Conservation (phyloP, 2,113 vertebrate genomes). For the Chlorocebus sabaeus region DNA sequence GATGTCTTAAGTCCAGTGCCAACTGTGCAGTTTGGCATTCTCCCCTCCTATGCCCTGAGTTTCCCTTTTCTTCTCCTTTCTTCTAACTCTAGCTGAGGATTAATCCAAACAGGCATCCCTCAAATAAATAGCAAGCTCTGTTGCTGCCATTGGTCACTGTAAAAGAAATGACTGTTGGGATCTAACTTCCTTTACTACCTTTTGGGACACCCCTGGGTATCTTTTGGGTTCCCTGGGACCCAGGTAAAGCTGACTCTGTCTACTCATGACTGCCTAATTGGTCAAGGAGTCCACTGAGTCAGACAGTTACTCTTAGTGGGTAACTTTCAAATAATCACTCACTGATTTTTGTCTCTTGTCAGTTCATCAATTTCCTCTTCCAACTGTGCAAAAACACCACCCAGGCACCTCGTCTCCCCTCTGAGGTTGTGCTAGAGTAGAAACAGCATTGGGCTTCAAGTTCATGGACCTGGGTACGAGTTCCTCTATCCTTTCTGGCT, state of each 20-base stretch:
- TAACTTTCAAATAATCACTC: not conserved
- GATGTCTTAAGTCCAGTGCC: not conserved
- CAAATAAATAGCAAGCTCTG: conserved; percentile 65
- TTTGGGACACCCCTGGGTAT: conserved; percentile 47
- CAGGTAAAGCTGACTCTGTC: not conserved
- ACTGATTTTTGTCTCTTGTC: not conserved
- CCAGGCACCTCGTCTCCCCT: not conserved
- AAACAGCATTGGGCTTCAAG: not conserved
- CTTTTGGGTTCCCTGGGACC: not conserved
- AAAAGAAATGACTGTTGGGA: conserved; percentile 77
- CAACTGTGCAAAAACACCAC: accelerated
- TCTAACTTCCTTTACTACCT: conserved; percentile 80
- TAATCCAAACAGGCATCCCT: conserved; percentile 64
- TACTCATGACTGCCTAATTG: not conserved
- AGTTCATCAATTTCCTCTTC: not conserved
- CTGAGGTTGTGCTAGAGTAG: not conserved
- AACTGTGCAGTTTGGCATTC: accelerated
- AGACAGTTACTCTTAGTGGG: not conserved
- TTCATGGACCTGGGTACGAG: not conserved
- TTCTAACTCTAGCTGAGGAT: conserved; percentile 75
- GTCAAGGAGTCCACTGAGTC: not conserved
- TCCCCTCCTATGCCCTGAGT: not conserved
- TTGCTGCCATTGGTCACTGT: conserved; percentile 79
- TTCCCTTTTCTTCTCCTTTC: not conserved
- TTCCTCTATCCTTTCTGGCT: not conserved